These are phyloP conservation scores for Rhabdophis nuchalis DNA, from an alignment of 2,797 vertebrate species.

Conservation along the genomic window DNA sequence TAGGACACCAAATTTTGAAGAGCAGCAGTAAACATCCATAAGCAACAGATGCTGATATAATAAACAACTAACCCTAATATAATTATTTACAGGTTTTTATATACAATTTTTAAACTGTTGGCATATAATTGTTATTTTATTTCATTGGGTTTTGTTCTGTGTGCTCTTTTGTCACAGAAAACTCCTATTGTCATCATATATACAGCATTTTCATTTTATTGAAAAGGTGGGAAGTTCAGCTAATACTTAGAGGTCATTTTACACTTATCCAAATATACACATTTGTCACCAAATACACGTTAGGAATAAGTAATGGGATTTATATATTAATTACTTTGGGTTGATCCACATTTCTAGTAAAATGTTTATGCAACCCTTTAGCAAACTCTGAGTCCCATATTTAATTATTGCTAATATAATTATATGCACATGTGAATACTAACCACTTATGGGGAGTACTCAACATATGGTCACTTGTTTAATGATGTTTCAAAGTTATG, in stretches of 20 bases:
- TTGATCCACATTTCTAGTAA: neutral
- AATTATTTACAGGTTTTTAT: neutral
- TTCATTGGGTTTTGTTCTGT: neutral
- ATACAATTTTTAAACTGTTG: neutral
- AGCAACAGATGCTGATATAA: neutral
- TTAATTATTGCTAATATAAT: neutral
- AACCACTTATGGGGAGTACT: neutral
- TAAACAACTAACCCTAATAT: neutral
- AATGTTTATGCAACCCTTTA: neutral
- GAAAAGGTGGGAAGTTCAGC: neutral
- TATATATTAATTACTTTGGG: neutral
- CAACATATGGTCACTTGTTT: neutral
- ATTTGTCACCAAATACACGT: neutral
- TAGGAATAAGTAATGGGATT: neutral
- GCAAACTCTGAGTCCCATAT: neutral
- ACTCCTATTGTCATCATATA: neutral
- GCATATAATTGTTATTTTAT: neutral
- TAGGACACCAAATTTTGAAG: neutral
- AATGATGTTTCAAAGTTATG: neutral
- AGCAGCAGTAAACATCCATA: neutral
- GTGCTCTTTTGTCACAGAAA: neutral
- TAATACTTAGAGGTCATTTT: neutral
- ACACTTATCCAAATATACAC: neutral
- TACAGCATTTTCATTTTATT: neutral
- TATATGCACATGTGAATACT: neutral